Evolutionary conservation across 2,113 vertebrate genomes (phyloP).

Genomic region (Eptesicus fuscus): DNA sequence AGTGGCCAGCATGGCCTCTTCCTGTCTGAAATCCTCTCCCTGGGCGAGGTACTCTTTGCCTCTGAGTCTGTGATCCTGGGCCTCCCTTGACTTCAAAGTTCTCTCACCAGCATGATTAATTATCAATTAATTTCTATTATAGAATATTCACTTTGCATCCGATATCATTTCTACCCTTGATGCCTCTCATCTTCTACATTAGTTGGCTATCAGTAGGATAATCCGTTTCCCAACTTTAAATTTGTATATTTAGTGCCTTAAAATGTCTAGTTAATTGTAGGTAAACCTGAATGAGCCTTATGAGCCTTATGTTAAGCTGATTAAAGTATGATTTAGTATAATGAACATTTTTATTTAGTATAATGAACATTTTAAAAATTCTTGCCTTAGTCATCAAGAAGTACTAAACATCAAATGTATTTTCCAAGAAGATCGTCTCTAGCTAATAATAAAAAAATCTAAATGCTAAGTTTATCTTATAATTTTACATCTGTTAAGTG

Average conservation of each 20-base stretch:
- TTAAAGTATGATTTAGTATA: not conserved
- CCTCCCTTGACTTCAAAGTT: not conserved
- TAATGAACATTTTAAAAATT: constrained; percentile 34
- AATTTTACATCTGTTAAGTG: constrained; percentile 74
- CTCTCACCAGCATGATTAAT: not conserved
- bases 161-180: not conserved
- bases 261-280: not conserved
- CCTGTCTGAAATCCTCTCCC: not conserved
- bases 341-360: constrained; percentile 37
- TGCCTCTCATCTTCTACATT: not conserved
- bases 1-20: too few species aligned
- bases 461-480: constrained; percentile 72
- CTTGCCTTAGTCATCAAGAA: constrained; percentile 63
- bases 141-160: not conserved
- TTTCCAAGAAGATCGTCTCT: constrained; percentile 72
- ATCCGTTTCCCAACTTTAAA: not conserved
- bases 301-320: not conserved
- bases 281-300: not conserved
- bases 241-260: not conserved
- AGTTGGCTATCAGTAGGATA: not conserved
- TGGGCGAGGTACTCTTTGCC: not conserved
- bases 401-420: constrained; percentile 49
- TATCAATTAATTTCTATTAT: not conserved
- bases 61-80: not conserved
- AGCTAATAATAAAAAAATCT: constrained; percentile 63